These are phyloP conservation scores for Haplochromis burtoni DNA, from an alignment of 2,113 vertebrate species.

Conservation along the genomic window DNA sequence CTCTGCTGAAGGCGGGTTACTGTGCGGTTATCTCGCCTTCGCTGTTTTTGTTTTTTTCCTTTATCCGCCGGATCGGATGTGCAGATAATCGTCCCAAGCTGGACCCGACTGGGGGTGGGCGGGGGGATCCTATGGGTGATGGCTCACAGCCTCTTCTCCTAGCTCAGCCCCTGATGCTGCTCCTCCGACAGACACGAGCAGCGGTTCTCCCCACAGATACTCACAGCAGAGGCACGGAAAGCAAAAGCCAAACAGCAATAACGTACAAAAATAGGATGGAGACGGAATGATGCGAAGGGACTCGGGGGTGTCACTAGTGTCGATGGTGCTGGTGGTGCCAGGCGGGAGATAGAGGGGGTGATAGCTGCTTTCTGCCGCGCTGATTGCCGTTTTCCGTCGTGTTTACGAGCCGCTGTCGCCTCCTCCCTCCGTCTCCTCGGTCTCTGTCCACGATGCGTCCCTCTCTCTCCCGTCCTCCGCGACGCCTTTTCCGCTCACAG, in stretches of 20 bases:
- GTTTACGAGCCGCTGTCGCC: conserved; percentile 43
- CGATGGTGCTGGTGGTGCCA: neutral
- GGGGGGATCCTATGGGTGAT: neutral
- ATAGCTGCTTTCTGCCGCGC: conserved; percentile 29
- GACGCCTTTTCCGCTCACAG: conserved; percentile 52
- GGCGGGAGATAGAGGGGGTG: neutral
- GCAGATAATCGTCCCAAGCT: conserved; percentile 5
- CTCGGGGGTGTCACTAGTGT: neutral
- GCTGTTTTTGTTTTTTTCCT: neutral
- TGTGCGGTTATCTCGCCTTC: neutral
- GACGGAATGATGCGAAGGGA: conserved; percentile 23
- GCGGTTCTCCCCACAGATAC: neutral
- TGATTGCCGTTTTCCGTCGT: conserved; percentile 44
- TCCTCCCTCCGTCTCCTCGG: neutral
- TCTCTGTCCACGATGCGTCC: conserved; percentile 5
- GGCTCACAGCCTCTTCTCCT: neutral
- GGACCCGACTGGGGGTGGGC: neutral
- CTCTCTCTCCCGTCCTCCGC: neutral
- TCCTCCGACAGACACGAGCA: neutral
- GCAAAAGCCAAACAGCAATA: neutral
- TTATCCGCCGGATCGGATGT: neutral
- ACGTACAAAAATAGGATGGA: neutral
- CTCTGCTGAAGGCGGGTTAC: neutral
- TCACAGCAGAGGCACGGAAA: neutral
- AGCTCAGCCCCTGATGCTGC: neutral